Evolutionary conservation across 2,797 vertebrate species (phyloP), one percentile per base, ranked within the genome.

Genomic region (Sebastes alutus): DNA sequence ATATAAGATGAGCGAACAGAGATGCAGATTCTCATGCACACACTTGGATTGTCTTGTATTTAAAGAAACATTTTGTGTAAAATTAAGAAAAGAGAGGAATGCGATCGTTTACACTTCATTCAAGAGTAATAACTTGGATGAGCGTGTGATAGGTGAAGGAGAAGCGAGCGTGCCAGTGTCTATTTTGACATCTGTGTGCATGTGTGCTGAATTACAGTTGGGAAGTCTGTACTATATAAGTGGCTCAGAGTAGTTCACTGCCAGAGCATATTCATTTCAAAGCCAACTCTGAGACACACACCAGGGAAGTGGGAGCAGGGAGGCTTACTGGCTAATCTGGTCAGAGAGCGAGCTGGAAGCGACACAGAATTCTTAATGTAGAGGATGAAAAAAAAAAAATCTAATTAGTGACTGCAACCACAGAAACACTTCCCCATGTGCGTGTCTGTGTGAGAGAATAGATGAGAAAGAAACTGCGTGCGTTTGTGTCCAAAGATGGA

Each of bases 291-390:
- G 85, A 94, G 89, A 91, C 81, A 91, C 91, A 92, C 92, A 95
- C 91, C 85, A 88, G 94, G 91, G 92, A 92, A 94, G 93, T 84
- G 88, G 84, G 88, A 94, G 91, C 84, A 87, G 80, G 86, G 90
- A 92, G 91, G 94, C 92, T 95, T 94, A 94, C 89, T 93, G 89
- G 90, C 91, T 95, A 94, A 95, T 95, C 93, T 95, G 93, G 93
- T 94, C 93, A 92, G 93, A 94, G 93, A 93, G 91, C 13, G 77
- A 92, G 81, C 89, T 94, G 92, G 90, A 92, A 93, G 87, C 90
- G 63, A 86, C 86, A 88, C 88, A 82, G 93, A 93, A 94, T 93
- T 88, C 87, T 93, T 93, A 93, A 94, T 94, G 90, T 87, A 75
- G 84, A 56, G 59, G 82, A 87, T 87, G 78, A 35, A 75, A 58